Conservation (phyloP, 2,113 vertebrate species). For the Tragelaphus strepsiceros region DNA sequence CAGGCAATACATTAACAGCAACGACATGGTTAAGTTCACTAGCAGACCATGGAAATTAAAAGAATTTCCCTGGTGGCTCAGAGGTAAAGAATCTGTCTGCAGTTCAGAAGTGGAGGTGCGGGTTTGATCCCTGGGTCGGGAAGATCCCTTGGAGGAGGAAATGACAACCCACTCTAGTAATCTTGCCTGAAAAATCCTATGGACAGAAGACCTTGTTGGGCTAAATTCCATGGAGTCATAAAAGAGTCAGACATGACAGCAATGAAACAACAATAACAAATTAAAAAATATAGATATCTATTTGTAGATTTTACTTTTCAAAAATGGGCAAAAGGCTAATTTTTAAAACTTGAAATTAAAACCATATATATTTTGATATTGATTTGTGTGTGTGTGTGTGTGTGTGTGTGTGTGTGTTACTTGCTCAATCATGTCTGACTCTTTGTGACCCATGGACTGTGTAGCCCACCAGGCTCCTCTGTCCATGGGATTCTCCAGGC, state of each 20-base stretch:
- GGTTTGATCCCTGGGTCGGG: background rate
- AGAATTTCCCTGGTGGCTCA: background rate
- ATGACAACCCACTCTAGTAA: background rate
- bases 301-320: background rate
- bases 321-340: background rate
- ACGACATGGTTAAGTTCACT: background rate
- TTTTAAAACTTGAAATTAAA: background rate
- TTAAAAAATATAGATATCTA: background rate
- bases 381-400: background rate
- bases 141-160: background rate
- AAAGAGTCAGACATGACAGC: background rate
- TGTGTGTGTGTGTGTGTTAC: background rate
- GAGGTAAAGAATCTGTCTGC: background rate
- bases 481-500: background rate
- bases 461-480: background rate
- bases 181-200: background rate
- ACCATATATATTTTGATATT: background rate
- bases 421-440: rapidly evolving
- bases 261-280: background rate
- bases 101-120: background rate
- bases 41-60: background rate
- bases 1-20: background rate
- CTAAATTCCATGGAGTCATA: background rate
- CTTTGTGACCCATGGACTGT: background rate
- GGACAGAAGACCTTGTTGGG: background rate